Evolutionary conservation across 2,888 invertebrate species (phyloP).

Genomic region (Cheilosia soror): DNA sequence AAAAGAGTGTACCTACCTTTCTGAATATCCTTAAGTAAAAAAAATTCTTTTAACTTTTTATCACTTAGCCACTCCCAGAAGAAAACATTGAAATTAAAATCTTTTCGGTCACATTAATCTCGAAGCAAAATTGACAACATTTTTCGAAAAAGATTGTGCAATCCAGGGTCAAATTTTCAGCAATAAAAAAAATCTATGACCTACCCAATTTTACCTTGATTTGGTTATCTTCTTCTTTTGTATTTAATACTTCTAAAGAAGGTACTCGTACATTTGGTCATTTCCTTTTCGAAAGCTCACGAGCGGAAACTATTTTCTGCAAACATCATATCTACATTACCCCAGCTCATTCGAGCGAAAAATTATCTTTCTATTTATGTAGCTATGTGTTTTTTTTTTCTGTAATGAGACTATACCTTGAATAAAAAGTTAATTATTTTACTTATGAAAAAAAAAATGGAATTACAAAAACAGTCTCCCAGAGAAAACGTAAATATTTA

Average conservation of each 20-base stretch:
- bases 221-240: slow-evolving; percentile 17
- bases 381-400: not conserved
- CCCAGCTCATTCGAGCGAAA: slow-evolving; percentile 50
- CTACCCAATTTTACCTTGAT: slow-evolving; percentile 9
- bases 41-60: slow-evolving; percentile 1
- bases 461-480: not conserved
- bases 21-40: not conserved
- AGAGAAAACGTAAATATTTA: slow-evolving; percentile 22
- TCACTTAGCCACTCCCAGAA: not conserved
- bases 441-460: slow-evolving; percentile 3
- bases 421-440: slow-evolving; percentile 41
- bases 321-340: slow-evolving; percentile 40
- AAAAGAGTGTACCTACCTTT: not conserved
- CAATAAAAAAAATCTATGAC: not conserved
- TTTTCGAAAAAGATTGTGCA: slow-evolving; percentile 12
- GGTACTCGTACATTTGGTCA: slow-evolving; percentile 18
- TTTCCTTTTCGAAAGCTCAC: slow-evolving; percentile 56
- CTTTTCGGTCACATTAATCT: too few species aligned
- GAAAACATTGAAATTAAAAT: slow-evolving; percentile 5
- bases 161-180: not conserved
- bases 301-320: slow-evolving; percentile 52
- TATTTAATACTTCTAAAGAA: not conserved
- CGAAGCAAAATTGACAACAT: slow-evolving; percentile 7
- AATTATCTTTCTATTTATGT: slow-evolving; percentile 43
- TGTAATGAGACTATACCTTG: slow-evolving; percentile 41